Percentiles rank a stretch among this genome's conserved stretches.
These are phyloP conservation scores for Craniophora ligustri DNA, from an alignment of 2,888 invertebrate genomes.

Conservation along the genomic window DNA sequence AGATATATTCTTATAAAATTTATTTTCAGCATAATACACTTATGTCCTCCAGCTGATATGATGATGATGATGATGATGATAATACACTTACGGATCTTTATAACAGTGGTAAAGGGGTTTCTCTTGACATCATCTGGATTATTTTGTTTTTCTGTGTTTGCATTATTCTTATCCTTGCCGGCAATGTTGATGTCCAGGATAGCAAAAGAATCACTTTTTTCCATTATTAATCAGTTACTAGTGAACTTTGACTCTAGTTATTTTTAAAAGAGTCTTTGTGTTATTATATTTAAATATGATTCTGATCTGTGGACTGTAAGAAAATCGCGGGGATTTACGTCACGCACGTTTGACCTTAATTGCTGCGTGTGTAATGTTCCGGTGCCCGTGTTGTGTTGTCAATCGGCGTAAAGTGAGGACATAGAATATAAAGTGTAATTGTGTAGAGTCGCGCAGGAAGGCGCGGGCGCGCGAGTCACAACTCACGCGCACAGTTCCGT, in stretches of 20 bases:
- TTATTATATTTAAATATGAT: background rate
- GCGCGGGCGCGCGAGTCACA: conserved; percentile 51
- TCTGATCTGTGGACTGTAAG: background rate
- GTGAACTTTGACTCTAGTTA: background rate
- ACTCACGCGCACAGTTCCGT: conserved; percentile 53
- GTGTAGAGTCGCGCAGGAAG: conserved; percentile 11
- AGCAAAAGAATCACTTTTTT: conserved; percentile 76
- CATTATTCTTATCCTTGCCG: conserved; percentile 68
- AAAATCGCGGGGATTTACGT: conserved; percentile 34
- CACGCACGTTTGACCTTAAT: conserved; percentile 20
- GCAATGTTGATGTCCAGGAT: conserved; percentile 77
- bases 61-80: background rate
- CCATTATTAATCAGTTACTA: conserved; percentile 60
- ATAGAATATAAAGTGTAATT: conserved; percentile 16
- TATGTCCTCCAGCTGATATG: too few relatives aligned
- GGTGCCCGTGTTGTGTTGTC: conserved; percentile 11
- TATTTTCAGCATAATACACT: too few relatives aligned
- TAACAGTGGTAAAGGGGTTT: conserved; percentile 70
- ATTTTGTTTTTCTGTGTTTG: conserved; percentile 49
- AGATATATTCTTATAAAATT: too few relatives aligned
- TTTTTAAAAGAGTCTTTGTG: background rate
- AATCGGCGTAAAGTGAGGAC: conserved; percentile 16
- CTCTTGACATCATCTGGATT: conserved; percentile 63
- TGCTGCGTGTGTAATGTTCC: conserved; percentile 13
- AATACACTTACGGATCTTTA: conserved; percentile 82